phyloP scores from a whole-genome alignment of 1,140 invertebrate species.

The Medauroidea extradentata region DNA sequence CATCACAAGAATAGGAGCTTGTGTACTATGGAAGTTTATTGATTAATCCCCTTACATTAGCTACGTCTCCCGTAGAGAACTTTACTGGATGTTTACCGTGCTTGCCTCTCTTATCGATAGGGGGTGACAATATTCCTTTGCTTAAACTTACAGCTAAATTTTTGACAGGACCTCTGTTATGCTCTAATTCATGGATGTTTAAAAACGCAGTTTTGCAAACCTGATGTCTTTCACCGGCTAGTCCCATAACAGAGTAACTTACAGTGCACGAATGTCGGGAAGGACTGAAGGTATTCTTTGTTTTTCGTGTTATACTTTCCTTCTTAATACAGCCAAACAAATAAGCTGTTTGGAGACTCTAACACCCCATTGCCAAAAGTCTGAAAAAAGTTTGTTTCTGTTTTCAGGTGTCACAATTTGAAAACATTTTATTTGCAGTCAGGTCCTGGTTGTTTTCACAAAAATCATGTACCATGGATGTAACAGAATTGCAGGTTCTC shows the following conservation, averaged over 20 bases:
- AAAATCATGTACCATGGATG: too few species aligned
- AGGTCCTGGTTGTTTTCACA: too few species aligned
- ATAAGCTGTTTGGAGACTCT: background rate
- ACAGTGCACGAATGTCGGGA: background rate
- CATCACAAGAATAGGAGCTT: background rate
- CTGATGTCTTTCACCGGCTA: background rate
- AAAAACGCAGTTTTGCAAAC: constrained; percentile 4
- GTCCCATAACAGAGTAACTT: background rate
- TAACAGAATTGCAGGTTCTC: too few species aligned
- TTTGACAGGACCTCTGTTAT: constrained; percentile 1
- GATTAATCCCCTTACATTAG: background rate
- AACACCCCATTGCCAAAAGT: constrained; percentile 1
- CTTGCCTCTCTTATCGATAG: background rate
- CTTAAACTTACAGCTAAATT: background rate
- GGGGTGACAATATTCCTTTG: background rate
- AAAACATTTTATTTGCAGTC: background rate
- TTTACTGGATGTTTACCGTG: background rate
- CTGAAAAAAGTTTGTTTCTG: background rate
- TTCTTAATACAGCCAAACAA: constrained; percentile 1
- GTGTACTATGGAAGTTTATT: background rate
- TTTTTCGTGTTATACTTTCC: background rate
- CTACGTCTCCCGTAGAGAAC: background rate
- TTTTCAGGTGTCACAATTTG: background rate
- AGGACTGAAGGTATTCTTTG: constrained; percentile 2
- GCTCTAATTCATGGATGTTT: background rate